Percentiles rank a stretch among this genome's conserved stretches.
Evolutionary conservation across 2,888 invertebrate genomes (phyloP).

Genomic region (Hedychridium roseum): DNA sequence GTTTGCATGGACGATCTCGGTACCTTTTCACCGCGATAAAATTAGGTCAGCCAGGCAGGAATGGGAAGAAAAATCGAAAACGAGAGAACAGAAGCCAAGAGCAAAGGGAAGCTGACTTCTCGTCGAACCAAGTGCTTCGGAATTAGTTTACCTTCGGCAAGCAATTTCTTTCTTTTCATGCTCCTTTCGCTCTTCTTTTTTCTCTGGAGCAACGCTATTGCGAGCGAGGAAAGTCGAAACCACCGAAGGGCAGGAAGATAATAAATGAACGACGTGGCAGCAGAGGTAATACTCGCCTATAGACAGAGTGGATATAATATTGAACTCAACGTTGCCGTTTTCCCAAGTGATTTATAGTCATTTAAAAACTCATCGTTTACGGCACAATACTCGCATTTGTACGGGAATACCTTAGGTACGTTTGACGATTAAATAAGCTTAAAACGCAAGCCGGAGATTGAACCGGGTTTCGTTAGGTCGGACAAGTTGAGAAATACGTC

Average conservation of each 20-base stretch:
- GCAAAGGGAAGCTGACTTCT: constrained; percentile 18
- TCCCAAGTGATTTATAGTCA: no score
- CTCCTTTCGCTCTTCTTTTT: not conserved
- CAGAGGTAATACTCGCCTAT: constrained; percentile 34
- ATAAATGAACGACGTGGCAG: constrained; percentile 33
- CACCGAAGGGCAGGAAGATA: constrained; percentile 35
- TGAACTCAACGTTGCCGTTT: no score
- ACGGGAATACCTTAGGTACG: no score
- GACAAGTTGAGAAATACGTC: no score
- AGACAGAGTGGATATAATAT: no score
- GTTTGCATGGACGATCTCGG: constrained; percentile 54
- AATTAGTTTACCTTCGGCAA: constrained; percentile 50
- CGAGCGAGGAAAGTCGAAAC: constrained; percentile 22
- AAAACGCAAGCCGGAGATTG: no score
- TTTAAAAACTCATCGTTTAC: no score
- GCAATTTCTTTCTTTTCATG: constrained; percentile 41
- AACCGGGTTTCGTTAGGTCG: no score
- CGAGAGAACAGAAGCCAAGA: not conserved
- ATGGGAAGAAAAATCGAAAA: constrained; percentile 7
- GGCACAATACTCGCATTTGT: no score
- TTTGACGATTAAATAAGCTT: no score
- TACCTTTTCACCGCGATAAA: no score
- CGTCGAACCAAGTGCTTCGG: constrained; percentile 29
- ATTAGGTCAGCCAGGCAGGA: constrained; percentile 42
- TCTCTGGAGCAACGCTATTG: constrained; percentile 1